Evolutionary conservation across 2,797 vertebrate genomes (phyloP).

Genomic region (Falco peregrinus): DNA sequence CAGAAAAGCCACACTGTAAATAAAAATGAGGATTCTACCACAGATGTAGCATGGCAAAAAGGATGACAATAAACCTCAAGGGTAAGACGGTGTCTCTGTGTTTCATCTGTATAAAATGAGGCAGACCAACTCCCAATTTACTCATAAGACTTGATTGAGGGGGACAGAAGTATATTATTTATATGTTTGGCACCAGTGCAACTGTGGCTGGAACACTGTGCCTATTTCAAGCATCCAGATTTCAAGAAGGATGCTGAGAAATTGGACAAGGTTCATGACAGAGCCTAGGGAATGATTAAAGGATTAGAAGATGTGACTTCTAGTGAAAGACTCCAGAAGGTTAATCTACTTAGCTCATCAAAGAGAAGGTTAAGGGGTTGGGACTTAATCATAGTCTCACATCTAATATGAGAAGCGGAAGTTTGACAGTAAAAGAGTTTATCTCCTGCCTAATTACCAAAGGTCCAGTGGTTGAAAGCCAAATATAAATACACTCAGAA

Average conservation of each 20-base stretch:
- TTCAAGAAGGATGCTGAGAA: slow-evolving; percentile 32
- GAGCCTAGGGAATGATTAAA: slow-evolving; percentile 37
- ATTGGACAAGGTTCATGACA: slow-evolving; percentile 11
- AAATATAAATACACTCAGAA: not conserved
- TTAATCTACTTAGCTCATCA: slow-evolving; percentile 64
- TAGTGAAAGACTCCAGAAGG: slow-evolving; percentile 49
- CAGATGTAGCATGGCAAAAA: not conserved
- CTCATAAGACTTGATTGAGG: not conserved
- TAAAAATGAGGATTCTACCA: not conserved
- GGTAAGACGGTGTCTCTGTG: not conserved
- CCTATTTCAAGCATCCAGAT: slow-evolving; percentile 2
- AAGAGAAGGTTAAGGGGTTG: slow-evolving; percentile 48
- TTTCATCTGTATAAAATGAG: not conserved
- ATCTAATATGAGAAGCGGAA: not conserved
- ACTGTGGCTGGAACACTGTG: not conserved
- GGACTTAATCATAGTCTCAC: slow-evolving; percentile 34
- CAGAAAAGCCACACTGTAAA: not conserved
- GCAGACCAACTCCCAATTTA: not conserved
- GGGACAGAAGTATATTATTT: not conserved
- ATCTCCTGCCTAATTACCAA: not conserved
- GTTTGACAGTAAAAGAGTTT: slow-evolving; percentile 28
- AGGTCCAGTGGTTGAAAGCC: not conserved
- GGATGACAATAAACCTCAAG: not conserved
- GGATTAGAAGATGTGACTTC: slow-evolving; percentile 39
- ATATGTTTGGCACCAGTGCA: not conserved